Conservation (phyloP, 2,888 invertebrate species). For the Ischnus inquisitorius region DNA sequence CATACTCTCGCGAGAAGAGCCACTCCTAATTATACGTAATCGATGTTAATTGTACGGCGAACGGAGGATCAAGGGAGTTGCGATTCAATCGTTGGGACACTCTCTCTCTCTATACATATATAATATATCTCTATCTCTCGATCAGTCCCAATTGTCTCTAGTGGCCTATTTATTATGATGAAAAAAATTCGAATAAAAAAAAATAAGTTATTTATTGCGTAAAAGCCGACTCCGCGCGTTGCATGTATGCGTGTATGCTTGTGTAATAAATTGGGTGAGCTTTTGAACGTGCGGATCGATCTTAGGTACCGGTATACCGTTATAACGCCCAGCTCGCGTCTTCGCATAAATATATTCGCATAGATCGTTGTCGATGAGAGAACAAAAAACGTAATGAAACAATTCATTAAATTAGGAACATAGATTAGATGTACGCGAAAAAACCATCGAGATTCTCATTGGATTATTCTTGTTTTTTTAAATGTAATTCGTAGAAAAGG, state of each 20-base stretch:
- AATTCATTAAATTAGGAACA: neutral
- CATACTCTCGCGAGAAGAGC: conserved; percentile 47
- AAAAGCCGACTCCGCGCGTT: conserved; percentile 51
- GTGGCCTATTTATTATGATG: conserved; percentile 59
- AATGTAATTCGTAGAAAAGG: conserved; percentile 3
- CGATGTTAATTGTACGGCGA: conserved; percentile 35
- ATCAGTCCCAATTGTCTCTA: conserved; percentile 56
- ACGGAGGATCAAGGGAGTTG: conserved; percentile 37
- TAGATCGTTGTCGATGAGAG: conserved; percentile 1
- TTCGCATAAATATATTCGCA: neutral
- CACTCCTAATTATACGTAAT: conserved; percentile 50
- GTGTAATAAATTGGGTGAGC: conserved; percentile 55
- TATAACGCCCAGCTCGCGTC: conserved; percentile 1
- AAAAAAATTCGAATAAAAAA: conserved; percentile 3
- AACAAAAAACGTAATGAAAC: conserved; percentile 6
- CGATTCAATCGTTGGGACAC: conserved; percentile 31
- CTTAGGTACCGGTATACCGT: conserved; percentile 60
- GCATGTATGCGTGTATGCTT: conserved; percentile 61
- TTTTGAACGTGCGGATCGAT: conserved; percentile 64
- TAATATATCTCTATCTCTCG: conserved; percentile 21
- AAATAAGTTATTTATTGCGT: conserved; percentile 70
- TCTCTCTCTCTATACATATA: conserved; percentile 41
- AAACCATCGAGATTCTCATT: conserved; percentile 25
- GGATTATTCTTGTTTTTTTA: neutral
- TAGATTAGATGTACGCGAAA: neutral